These are phyloP conservation scores for Zelostemma sp. DNA, from an alignment of 1,140 invertebrate genomes.

Conservation along the genomic window DNA sequence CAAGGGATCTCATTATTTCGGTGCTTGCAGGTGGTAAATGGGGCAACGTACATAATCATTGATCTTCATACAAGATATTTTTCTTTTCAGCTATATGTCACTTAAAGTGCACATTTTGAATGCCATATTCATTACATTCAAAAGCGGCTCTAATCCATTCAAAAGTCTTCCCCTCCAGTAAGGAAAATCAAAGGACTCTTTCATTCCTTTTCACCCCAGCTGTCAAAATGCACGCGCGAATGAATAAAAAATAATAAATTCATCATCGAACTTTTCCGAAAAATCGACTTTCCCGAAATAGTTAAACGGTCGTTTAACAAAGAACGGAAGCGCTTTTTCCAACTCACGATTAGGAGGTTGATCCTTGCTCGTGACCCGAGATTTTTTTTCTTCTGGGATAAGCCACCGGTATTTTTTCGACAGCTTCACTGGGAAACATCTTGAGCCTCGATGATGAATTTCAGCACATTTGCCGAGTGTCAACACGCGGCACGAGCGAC, in stretches of 20 bases:
- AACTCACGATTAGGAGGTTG: constrained; percentile 52
- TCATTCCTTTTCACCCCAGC: neutral
- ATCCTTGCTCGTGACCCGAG: constrained; percentile 17
- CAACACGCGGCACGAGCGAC: neutral
- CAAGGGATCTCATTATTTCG: no score
- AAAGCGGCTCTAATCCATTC: neutral
- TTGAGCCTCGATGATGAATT: constrained; percentile 6
- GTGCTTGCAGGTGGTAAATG: no score
- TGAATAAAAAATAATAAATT: no score
- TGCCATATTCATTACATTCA: no score
- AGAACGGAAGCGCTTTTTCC: neutral
- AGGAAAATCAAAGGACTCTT: neutral
- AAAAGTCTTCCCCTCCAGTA: no score
- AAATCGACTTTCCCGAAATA: neutral
- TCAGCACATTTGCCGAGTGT: neutral
- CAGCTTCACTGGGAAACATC: constrained; percentile 43
- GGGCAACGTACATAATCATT: no score
- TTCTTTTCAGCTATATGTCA: no score
- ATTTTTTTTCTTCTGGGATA: constrained; percentile 16
- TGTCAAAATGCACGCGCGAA: neutral
- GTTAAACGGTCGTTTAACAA: neutral
- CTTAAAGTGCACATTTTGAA: no score
- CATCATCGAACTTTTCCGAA: no score
- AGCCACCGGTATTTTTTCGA: constrained; percentile 46
- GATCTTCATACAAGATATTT: no score